Evolutionary conservation across 2,888 invertebrate species (phyloP).

Genomic region (Rhorus exstirpatorius): DNA sequence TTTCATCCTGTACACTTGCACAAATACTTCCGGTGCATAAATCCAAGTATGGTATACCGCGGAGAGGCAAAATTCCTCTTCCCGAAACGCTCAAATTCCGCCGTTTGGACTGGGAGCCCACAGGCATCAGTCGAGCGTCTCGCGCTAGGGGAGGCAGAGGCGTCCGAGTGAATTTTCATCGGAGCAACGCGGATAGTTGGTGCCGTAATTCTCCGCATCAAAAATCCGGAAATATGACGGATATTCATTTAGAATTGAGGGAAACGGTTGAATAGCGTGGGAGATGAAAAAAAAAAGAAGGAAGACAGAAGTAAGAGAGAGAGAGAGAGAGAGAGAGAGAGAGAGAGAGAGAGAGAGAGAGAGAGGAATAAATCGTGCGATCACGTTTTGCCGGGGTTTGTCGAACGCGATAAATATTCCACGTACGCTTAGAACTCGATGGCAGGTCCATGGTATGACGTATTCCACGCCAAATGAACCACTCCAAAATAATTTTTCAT

Average conservation of each 20-base stretch:
- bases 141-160: conserved; percentile 44
- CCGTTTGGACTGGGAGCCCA: too few species aligned
- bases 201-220: conserved; percentile 57
- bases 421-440: conserved; percentile 49
- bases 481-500: too few species aligned
- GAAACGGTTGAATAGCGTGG: neutral
- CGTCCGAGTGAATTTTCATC: conserved; percentile 65
- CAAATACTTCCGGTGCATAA: conserved; percentile 41
- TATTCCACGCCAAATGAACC: neutral
- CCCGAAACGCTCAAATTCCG: conserved; percentile 58
- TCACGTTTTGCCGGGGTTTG: conserved; percentile 49
- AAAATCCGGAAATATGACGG: conserved; percentile 60
- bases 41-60: conserved; percentile 56
- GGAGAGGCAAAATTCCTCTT: conserved; percentile 55
- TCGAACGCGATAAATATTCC: conserved; percentile 61
- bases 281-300: neutral
- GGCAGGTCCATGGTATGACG: neutral
- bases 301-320: neutral
- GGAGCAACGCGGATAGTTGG: conserved; percentile 49
- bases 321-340: neutral
- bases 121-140: conserved; percentile 70
- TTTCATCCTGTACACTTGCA: conserved; percentile 38
- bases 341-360: neutral
- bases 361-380: conserved; percentile 34
- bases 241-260: conserved; percentile 44